These are phyloP conservation scores for Argentina silus DNA, from an alignment of 2,797 vertebrate genomes.

Conservation along the genomic window DNA sequence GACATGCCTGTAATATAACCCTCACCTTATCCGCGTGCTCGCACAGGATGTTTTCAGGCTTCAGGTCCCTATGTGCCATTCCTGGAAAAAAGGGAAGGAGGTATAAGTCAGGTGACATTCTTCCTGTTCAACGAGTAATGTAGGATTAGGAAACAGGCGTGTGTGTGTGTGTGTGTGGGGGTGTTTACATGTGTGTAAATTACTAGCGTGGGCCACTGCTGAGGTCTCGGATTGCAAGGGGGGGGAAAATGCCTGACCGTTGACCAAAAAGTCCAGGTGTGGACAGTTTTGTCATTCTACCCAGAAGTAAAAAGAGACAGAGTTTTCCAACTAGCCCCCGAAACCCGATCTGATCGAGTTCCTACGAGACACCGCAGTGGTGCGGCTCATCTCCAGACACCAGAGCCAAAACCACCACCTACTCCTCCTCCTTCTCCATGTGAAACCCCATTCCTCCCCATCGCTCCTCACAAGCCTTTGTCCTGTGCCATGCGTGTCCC, in stretches of 20 bases:
- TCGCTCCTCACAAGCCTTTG: neutral
- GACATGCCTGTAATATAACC: constrained; percentile 20
- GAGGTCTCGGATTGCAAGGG: constrained; percentile 28
- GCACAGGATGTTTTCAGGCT: constrained; percentile 97
- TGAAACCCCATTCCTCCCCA: neutral
- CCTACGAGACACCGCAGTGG: neutral
- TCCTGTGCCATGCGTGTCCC: neutral
- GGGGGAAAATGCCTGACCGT: constrained; percentile 6
- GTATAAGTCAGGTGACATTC: neutral
- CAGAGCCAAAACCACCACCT: constrained; percentile 7
- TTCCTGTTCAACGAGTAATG: neutral
- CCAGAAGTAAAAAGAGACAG: constrained; percentile 8
- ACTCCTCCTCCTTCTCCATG: neutral
- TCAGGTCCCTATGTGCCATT: constrained; percentile 96
- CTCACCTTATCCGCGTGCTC: constrained; percentile 90
- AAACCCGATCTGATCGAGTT: constrained; percentile 15
- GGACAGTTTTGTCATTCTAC: constrained; percentile 3
- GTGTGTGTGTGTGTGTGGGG: neutral
- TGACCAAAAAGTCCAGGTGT: constrained; percentile 14
- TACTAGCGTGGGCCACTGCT: constrained; percentile 38
- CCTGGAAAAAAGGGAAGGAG: constrained; percentile 68
- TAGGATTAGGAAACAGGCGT: constrained; percentile 8
- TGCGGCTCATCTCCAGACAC: neutral
- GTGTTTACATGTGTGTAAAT: constrained; percentile 12
- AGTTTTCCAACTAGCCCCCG: constrained; percentile 17